Conservation (phyloP, 2,797 vertebrate genomes). For the Danio jaintianensis region DNA sequence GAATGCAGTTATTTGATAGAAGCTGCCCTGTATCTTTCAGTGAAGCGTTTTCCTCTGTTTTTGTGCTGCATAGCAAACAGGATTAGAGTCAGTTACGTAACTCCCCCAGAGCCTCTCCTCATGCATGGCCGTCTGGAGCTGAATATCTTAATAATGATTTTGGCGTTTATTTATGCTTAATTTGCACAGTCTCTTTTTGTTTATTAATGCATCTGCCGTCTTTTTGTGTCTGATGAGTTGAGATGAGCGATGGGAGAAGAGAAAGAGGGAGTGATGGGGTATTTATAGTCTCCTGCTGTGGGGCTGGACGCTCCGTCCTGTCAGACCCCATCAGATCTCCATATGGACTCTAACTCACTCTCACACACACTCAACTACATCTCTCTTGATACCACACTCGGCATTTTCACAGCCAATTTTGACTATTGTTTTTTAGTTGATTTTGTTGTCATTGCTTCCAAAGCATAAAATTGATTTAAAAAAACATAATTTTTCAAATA, state of each 20-base stretch:
- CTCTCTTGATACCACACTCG: not conserved
- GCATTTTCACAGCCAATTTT: not conserved
- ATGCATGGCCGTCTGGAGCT: slow-evolving; percentile 51
- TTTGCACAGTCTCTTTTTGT: slow-evolving; percentile 15
- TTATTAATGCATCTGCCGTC: slow-evolving; percentile 39
- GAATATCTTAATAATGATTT: slow-evolving; percentile 59
- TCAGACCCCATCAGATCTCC: slow-evolving; percentile 69
- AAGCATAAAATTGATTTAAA: not conserved
- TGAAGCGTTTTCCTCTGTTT: slow-evolving; percentile 54
- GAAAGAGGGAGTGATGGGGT: slow-evolving; percentile 61
- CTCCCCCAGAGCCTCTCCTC: slow-evolving; percentile 52
- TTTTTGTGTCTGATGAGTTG: slow-evolving; percentile 46
- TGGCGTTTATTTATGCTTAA: slow-evolving; percentile 31
- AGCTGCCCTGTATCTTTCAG: slow-evolving; percentile 10
- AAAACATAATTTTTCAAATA: too few species aligned
- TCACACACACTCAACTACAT: not conserved
- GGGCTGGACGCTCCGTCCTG: slow-evolving; percentile 69
- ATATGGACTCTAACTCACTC: slow-evolving; percentile 28
- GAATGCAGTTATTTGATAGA: slow-evolving; percentile 5
- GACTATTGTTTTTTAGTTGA: not conserved
- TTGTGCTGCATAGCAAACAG: slow-evolving; percentile 70
- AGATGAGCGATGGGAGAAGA: slow-evolving; percentile 30
- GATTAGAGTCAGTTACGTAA: slow-evolving; percentile 79
- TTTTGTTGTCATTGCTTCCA: not conserved
- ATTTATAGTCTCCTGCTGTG: slow-evolving; percentile 78